Conservation (phyloP, 2,113 vertebrate species). For the Bubo bubo region DNA sequence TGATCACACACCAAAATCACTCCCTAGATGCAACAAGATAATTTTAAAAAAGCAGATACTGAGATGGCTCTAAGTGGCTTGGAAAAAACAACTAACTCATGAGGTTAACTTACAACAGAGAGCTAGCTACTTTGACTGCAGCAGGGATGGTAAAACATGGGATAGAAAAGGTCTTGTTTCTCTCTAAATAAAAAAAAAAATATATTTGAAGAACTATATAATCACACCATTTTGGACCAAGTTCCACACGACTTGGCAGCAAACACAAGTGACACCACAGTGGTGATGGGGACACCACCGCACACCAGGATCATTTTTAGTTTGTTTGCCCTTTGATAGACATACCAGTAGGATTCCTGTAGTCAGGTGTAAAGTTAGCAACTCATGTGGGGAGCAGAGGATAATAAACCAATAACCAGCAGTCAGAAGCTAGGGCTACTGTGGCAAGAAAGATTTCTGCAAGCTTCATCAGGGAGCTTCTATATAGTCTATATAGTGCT, state of each 20-base stretch:
- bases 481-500: neutral
- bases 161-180: neutral
- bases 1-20: neutral
- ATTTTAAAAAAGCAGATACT: neutral
- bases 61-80: neutral
- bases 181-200: neutral
- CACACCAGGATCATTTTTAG: neutral
- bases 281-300: neutral
- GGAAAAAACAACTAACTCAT: neutral
- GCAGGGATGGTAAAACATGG: neutral
- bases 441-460: neutral
- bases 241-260: neutral
- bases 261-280: neutral
- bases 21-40: neutral
- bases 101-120: neutral
- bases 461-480: neutral
- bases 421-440: neutral
- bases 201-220: neutral
- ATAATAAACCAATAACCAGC: neutral
- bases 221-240: neutral
- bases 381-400: accelerated
- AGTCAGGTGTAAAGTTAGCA: neutral
- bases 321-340: neutral
- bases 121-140: neutral
- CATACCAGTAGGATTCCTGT: neutral